Base-by-base conservation (phyloP, 2,113 vertebrate species). In the Trematocara variabile region DNA sequence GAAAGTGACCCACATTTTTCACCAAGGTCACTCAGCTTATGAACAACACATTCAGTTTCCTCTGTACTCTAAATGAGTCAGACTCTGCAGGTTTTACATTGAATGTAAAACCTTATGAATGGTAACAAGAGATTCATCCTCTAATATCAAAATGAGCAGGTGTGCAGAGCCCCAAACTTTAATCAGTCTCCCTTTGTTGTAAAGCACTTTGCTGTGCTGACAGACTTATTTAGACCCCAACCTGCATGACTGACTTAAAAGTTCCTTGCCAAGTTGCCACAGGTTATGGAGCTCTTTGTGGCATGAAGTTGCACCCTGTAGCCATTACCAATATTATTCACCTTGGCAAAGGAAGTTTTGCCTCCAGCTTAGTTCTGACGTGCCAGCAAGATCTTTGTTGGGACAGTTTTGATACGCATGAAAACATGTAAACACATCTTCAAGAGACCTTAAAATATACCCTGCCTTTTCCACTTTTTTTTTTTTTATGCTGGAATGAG, bases 171-270 rank as follows among this genome's bases (percentile, higher is more conserved):
- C 37, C 55, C 22, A 18, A 82, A 84, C 78, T 82, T 86, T 93
- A 90, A 92, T 94, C 93, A 91, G 83, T 46, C 86, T 73, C 52
- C 89, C 77, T 92, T 94, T 95, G 89, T 93, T 87, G 88, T 56
- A 50, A 56, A 65, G 68, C 13, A 37, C 18, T 2, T 44, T n/a
- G 33, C 39, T 7, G 85, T 90, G 90, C 84, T 93, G 94, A 91
- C 83, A 86, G 92, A 90, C 82, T 33, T 25, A 81, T 84, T 85
- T 78, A 58, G 70, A 88, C 77, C 18, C 50, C 44, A 33, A 79
- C 92, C 92, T 82, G 84, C 90, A 85, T 93, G 80, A 82, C 81
- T 58, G 70, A 63, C 50, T 82, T n/a, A 53, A 68, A 68, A 22
- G 56, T 56, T 88, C 39, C 77, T 70, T 90, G 92, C 91, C 91